Evolutionary conservation across 2,888 invertebrate genomes (phyloP), one percentile per base, ranked within the genome.

Genomic region (Callosobruchus maculatus): DNA sequence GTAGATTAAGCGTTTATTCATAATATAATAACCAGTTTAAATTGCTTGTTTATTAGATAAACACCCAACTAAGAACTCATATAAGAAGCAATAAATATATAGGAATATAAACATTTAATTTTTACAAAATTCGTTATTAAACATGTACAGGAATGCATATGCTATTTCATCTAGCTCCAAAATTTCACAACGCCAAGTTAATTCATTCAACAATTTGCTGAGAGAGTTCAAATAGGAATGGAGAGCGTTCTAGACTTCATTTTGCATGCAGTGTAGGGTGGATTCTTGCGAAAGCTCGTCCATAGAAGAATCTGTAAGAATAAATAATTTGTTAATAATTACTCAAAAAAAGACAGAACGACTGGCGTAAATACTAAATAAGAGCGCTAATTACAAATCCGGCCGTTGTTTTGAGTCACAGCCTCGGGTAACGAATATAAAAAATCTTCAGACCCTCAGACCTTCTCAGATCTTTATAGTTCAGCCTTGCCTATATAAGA

Each of bases 241-340:
- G 49, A 49, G 49, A 49, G 49, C 18, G 49, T 76, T 84, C 88
- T 88, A 92, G 83, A 94, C 94, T 88, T 94, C 94, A 83, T 93
- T 93, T 87, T 94, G 93, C 94, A 94, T 94, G 87, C 94, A 94
- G 85, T 94, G 93, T 85, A 95, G 92, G 79, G 94, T 92, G n/a
- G 95, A 95, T 83, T 95, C 95, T 86, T 95, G 95, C 0, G 95
- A 95, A 68, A 95, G 88, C 84, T 95, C 95, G 88, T 95, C 95
- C 90, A 95, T 90, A 72, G 95, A 94, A 77, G 94, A 94, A 87
- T 95, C 95, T 91, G 90, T 86, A 88, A 71, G 20, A 22, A 67
- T 87, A 79, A 88, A 88, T 79, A 18, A 9, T 68, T 21, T 13
- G 68, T 68, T 68, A 68, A 49, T 49, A 2, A 49, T 49, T 49